Conservation (phyloP, 2,888 invertebrate genomes). For the Drosophila subsilvestris region DNA sequence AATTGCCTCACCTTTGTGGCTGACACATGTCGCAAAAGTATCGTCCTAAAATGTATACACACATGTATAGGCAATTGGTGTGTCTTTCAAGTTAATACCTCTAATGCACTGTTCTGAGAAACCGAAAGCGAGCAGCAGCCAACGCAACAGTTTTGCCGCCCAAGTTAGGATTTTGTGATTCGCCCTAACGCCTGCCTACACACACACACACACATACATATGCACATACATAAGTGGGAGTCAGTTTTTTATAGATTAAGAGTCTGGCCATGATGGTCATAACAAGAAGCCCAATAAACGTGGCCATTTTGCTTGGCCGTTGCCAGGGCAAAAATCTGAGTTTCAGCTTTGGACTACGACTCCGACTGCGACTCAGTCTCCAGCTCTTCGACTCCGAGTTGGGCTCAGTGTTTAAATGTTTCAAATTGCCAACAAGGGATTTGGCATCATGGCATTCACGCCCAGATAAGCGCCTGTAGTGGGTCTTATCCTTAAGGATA, state of each 20-base stretch:
- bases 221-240: constrained; percentile 20
- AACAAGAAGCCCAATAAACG: constrained; percentile 61
- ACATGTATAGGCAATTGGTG: constrained; percentile 23
- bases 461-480: constrained; percentile 77
- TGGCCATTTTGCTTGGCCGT: constrained; percentile 38
- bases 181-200: constrained; percentile 11
- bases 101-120: constrained; percentile 52
- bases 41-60: background rate
- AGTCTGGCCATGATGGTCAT: constrained; percentile 66
- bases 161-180: constrained; percentile 29
- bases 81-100: constrained; percentile 57
- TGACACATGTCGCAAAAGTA: background rate
- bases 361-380: constrained; percentile 20
- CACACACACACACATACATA: constrained; percentile 5
- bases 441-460: constrained; percentile 74
- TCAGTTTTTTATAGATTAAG: constrained; percentile 73
- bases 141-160: constrained; percentile 62
- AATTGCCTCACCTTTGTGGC: background rate
- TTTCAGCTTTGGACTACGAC: constrained; percentile 6
- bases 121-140: constrained; percentile 18
- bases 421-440: constrained; percentile 82
- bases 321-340: constrained; percentile 46
- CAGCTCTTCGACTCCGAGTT: background rate
- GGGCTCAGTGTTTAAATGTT: constrained; percentile 79
- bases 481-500: constrained; percentile 73